Conservation (phyloP, 1,140 invertebrate genomes). For the Atopsyche davidsoni region DNA sequence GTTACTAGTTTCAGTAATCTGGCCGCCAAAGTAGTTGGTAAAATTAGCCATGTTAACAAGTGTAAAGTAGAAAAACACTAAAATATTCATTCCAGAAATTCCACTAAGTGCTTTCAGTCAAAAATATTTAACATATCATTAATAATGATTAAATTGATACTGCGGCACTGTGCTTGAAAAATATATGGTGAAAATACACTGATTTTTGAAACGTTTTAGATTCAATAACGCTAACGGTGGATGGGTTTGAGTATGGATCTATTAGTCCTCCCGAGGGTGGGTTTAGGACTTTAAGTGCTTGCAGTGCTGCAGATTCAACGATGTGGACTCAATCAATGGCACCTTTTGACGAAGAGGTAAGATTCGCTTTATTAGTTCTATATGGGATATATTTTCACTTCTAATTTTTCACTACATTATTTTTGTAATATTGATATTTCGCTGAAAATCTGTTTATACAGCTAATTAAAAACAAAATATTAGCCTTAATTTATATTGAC, state of each 20-base stretch:
- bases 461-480: neutral
- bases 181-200: no score
- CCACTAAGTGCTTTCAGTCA: no score
- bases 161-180: no score
- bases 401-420: neutral
- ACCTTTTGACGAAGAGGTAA: slow-evolving; percentile 68
- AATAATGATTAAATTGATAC: no score
- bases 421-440: neutral
- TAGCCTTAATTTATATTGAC: neutral
- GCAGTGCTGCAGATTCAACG: slow-evolving; percentile 34
- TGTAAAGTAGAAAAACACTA: no score
- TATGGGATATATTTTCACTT: no score
- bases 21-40: no score
- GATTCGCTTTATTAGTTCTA: slow-evolving; percentile 18
- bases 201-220: neutral
- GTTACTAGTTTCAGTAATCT: no score
- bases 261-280: neutral
- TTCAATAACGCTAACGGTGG: slow-evolving; percentile 8
- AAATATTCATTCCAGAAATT: no score
- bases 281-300: slow-evolving; percentile 3
- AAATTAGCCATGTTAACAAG: no score
- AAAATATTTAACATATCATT: no score
- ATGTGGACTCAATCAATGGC: slow-evolving; percentile 48
- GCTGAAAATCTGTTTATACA: neutral
- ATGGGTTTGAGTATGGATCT: slow-evolving; percentile 4